Evolutionary conservation across 2,888 invertebrate species (phyloP).

Genomic region (Empis stercorea): DNA sequence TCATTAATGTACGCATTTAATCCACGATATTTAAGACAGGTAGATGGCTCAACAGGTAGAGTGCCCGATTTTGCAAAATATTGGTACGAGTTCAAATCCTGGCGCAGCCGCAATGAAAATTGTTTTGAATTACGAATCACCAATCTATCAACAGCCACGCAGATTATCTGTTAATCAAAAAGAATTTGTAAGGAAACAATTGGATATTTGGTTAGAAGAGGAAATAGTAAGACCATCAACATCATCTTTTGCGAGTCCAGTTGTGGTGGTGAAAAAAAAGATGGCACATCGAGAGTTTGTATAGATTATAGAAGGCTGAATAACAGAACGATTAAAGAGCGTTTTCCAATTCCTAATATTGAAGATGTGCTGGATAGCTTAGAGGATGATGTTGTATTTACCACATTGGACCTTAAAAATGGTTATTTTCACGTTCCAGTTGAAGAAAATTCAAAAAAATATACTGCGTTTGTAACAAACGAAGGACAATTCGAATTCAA

Average conservation of each 20-base stretch:
- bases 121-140: constrained; percentile 20
- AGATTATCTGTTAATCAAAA: constrained; percentile 17
- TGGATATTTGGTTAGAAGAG: constrained; percentile 22
- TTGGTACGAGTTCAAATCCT: too few species aligned
- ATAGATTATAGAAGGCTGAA: too few species aligned
- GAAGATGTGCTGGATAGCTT: constrained; percentile 25
- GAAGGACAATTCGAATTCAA: too few species aligned
- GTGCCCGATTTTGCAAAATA: too few species aligned
- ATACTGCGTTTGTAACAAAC: neutral
- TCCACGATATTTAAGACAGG: too few species aligned
- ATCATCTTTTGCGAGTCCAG: constrained; percentile 19
- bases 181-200: constrained; percentile 17
- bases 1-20: too few species aligned
- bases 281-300: constrained; percentile 16
- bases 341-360: constrained; percentile 27
- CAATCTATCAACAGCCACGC: constrained; percentile 17
- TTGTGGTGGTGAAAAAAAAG: constrained; percentile 16
- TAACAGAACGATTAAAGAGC: constrained; percentile 24
- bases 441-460: neutral
- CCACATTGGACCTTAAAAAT: too few species aligned
- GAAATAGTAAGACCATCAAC: constrained; percentile 15
- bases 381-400: constrained; percentile 7
- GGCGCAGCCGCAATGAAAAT: constrained; percentile 12
- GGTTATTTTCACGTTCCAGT: neutral
- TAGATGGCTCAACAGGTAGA: too few species aligned